Evolutionary conservation across 2,113 vertebrate genomes (phyloP).

Genomic region (Passerina amoena): DNA sequence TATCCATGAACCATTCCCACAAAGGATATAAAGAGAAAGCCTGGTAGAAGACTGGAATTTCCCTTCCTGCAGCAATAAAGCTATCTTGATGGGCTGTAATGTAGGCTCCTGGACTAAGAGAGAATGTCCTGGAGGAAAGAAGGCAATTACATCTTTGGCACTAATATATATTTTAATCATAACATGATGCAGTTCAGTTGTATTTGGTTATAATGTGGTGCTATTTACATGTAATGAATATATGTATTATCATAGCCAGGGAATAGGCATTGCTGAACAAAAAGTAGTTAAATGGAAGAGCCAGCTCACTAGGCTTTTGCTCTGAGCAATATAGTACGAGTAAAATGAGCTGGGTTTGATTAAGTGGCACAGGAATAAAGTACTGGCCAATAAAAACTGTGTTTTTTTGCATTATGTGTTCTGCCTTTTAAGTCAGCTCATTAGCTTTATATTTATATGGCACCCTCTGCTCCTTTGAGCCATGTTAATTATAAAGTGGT

Average conservation of each 20-base stretch:
- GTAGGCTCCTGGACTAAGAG: background rate
- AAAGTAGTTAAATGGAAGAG: background rate
- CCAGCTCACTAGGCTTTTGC: background rate
- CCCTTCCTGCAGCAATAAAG: background rate
- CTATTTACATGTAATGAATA: constrained; percentile 12
- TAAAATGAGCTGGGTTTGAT: constrained; percentile 30
- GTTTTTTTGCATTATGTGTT: background rate
- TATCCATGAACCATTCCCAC: background rate
- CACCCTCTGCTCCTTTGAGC: constrained; percentile 35
- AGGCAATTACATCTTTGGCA: background rate
- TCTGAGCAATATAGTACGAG: background rate
- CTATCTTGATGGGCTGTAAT: background rate
- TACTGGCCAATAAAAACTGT: background rate
- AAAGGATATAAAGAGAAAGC: background rate
- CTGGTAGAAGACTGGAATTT: background rate
- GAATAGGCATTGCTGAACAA: constrained; percentile 12
- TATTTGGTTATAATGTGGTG: background rate
- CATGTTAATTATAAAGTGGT: constrained; percentile 21
- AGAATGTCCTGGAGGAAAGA: background rate
- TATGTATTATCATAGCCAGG: background rate
- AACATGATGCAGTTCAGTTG: background rate
- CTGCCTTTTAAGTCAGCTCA: constrained; percentile 41
- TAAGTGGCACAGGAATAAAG: background rate
- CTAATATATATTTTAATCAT: background rate
- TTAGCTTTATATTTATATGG: constrained; percentile 24